phyloP scores from a whole-genome alignment of 2,113 vertebrate species.

The Marcusenius ussheri region DNA sequence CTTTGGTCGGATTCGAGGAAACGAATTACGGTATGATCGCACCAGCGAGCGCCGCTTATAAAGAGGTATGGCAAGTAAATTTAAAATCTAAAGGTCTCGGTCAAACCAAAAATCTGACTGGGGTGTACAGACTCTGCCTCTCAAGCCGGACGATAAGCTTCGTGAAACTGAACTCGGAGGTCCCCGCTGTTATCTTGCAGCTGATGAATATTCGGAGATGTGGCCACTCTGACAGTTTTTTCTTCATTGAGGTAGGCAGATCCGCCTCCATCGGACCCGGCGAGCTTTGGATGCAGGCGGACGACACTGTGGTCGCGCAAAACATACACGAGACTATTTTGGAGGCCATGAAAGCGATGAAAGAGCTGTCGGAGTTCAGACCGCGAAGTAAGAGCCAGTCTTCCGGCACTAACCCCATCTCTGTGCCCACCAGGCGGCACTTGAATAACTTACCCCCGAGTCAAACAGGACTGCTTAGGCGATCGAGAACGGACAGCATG shows the following conservation, averaged over 20 bases:
- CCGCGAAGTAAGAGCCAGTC: slow-evolving; percentile 97
- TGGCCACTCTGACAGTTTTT: slow-evolving; percentile 94
- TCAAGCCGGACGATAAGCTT: slow-evolving; percentile 85
- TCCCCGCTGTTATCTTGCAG: slow-evolving; percentile 82
- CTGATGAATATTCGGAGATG: slow-evolving; percentile 94
- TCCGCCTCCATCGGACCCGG: slow-evolving; percentile 89
- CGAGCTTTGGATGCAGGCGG: slow-evolving; percentile 97
- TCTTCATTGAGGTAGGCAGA: slow-evolving; percentile 94
- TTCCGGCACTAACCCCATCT: slow-evolving; percentile 66
- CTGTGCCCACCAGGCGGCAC: slow-evolving; percentile 65
- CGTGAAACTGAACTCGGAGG: slow-evolving; percentile 86
- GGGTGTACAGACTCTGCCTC: slow-evolving; percentile 88
- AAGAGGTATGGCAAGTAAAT: slow-evolving; percentile 95
- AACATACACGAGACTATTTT: slow-evolving; percentile 97
- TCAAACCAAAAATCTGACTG: slow-evolving; percentile 84
- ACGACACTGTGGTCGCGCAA: slow-evolving; percentile 92
- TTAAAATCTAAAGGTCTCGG: slow-evolving; percentile 90
- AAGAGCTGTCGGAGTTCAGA: slow-evolving; percentile 88
- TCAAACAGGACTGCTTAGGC: slow-evolving; percentile 69
- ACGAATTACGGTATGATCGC: slow-evolving; percentile 71
- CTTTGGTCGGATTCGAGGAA: slow-evolving; percentile 66
- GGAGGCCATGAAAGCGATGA: slow-evolving; percentile 93
- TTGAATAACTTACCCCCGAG: slow-evolving; percentile 70
- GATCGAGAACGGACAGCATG: slow-evolving; percentile 69
- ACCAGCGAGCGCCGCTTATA: slow-evolving; percentile 67